Base-by-base conservation (phyloP, 1,140 invertebrate genomes). In the Lucilia sericata region DNA sequence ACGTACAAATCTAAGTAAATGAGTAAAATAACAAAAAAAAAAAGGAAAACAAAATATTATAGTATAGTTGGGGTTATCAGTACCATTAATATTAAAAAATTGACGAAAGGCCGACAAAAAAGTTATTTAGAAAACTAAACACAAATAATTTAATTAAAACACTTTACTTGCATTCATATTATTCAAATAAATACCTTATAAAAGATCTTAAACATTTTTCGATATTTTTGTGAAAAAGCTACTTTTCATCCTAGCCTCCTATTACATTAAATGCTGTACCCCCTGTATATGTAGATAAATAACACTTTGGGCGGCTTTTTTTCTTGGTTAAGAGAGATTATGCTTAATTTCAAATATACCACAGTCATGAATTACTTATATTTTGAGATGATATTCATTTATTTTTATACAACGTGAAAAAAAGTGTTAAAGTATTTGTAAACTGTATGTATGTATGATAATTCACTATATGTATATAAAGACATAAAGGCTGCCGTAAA, bases 1-100 rank as follows among this genome's bases (percentile, higher is more conserved):
- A 82, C 60, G 36, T 55, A 80, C 47, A 19, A 49, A 49, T 12
- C n/a, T 51, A 80, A 80, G 76, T 84, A 49, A 84, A 84, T 36
- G 74, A 42, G 78, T 51, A 19, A 42, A 19, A 30, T 34, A 42
- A 10, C 49, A 80, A 74, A 83, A 65, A 75, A 19, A 30, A 30
- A 30, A 30, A 30, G 25, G 25, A 3, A 30, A 30, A 65, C 60
- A 19, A 84, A 8, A 21, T 19, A 51, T 17, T 42, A 30, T 21
- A 82, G 78, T 36, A n/a, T 42, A 74, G 60, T 10, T 19, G 19
- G 12, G 36, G 7, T n/a, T 36, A 74, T 17, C 70, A 82, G 13
- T 7, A 25, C 30, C 65, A 14, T 55, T 55, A 30, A 30, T 30
- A 30, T 30, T 30, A 1, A 30, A 3, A 30, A 30, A 30, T 30